Conservation (phyloP, 2,113 vertebrate species). For the Cryptoleucopteryx plumbea region DNA sequence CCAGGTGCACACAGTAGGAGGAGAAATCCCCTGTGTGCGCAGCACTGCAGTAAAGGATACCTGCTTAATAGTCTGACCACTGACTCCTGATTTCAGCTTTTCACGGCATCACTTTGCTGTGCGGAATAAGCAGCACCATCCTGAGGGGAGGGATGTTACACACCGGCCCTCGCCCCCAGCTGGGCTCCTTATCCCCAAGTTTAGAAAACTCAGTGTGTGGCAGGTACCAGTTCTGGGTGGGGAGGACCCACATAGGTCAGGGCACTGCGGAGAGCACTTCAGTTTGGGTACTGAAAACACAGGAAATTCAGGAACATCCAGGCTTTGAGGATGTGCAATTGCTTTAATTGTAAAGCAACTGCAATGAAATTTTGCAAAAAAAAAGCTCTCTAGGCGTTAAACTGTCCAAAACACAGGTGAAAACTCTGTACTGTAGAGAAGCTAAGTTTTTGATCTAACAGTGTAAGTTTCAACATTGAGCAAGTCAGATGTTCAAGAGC, state of each 20-base stretch:
- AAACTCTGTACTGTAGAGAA: not conserved
- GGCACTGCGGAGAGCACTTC: too few relatives aligned
- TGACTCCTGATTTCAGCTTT: too few relatives aligned
- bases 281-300: too few relatives aligned
- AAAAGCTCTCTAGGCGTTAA: not conserved
- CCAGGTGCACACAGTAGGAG: too few relatives aligned
- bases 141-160: not conserved
- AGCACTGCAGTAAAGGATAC: too few relatives aligned
- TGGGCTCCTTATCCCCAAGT: not conserved
- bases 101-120: not conserved
- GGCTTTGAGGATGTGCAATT: not conserved
- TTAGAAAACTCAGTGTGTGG: not conserved
- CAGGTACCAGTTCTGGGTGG: too few relatives aligned
- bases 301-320: too few relatives aligned
- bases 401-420: not conserved
- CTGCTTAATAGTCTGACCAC: too few relatives aligned
- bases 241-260: not conserved
- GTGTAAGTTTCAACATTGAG: not conserved
- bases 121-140: not conserved
- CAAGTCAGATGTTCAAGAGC: slow-evolving; percentile 7
- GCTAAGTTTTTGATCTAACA: not conserved
- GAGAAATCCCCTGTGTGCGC: too few relatives aligned
- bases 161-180: not conserved
- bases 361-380: not conserved
- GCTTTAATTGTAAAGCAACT: not conserved